Evolutionary conservation across 2,797 vertebrate species (phyloP), one percentile per base, ranked within the genome.

Genomic region (Pachyuromys duprasi): DNA sequence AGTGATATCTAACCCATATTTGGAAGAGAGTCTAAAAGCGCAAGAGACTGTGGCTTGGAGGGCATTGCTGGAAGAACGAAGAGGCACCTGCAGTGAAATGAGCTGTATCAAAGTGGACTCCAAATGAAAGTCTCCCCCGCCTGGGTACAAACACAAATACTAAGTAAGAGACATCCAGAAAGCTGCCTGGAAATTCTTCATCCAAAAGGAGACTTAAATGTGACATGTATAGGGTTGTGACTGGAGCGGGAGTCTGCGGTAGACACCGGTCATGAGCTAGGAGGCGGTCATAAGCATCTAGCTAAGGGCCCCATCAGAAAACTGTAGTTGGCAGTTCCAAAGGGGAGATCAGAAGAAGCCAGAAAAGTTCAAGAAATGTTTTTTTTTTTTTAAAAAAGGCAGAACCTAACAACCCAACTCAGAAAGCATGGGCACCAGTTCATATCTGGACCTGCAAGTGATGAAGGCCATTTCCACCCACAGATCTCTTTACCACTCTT

Each of bases 11-110:
- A 55, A 53, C 33, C 81, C 79, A 74, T 8, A 57, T 88, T 87
- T 95, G 88, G 55, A 91, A 79, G 49, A 67, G 45, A 60, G 11
- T 78, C 82, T 95, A 70, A 84, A 88, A 63, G 65, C 62, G 76
- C 17, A 14, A 57, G 31, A 82, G 63, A 8, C 28, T 60, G 1
- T 70, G 39, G 9, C 62, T 60, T 33, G 24, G 14, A 26, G 53
- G 4, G 20, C 36, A 70, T 53, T 55, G 55, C 31, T 62, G 24
- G 0, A 39, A 80, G 36, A 60, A 75, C 2, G 12, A 90, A 60
- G 67, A 69, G 45, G 49, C 53, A 72, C 5, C 60, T 75, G n/a
- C 11, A 6, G 11, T 1, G 1, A 87, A 69, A 15, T n/a, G 36
- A 65, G 6, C 12, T 63, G 7, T 45, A 72, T 24, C 9, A 67